Percentiles rank a stretch among this genome's conserved stretches.
Conservation (phyloP, 2,797 vertebrate species). For the Characodon lateralis region DNA sequence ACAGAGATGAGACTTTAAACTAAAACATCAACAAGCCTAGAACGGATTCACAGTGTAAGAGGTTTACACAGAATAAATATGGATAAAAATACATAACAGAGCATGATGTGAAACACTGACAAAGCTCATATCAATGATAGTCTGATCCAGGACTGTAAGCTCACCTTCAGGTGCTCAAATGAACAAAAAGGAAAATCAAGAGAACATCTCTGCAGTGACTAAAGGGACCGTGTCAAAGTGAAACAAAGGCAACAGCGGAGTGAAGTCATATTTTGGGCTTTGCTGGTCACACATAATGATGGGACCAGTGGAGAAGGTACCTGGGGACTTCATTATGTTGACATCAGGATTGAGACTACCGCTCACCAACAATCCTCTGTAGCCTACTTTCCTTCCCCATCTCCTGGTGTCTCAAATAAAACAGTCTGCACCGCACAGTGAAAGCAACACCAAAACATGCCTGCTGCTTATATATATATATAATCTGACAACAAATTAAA, state of each 20-base stretch:
- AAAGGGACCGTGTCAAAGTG: conserved; percentile 35
- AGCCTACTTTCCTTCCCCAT: conserved; percentile 25
- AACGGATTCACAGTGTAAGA: neutral
- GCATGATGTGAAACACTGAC: neutral
- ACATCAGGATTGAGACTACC: conserved; percentile 53
- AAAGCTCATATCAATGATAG: neutral
- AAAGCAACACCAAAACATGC: neutral
- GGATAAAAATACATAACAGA: neutral
- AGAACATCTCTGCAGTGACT: conserved; percentile 24
- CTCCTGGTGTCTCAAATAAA: conserved; percentile 26
- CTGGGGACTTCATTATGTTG: conserved; percentile 80
- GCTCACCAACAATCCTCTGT: conserved; percentile 33
- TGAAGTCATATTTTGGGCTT: conserved; percentile 62
- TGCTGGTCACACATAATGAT: conserved; percentile 71
- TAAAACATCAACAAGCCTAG: neutral
- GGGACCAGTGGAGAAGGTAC: conserved; percentile 67
- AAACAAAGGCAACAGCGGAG: conserved; percentile 49
- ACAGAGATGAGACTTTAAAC: neutral
- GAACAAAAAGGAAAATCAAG: conserved; percentile 17
- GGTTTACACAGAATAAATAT: neutral
- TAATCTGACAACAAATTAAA: conserved; percentile 22
- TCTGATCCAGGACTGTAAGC: conserved; percentile 13
- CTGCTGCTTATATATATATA: neutral
- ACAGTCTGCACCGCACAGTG: conserved; percentile 5
- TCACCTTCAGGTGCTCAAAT: conserved; percentile 19